These are phyloP conservation scores for cattle (Bos taurus) DNA, from an alignment of 2,113 vertebrate genomes.

Conservation along the genomic window DNA sequence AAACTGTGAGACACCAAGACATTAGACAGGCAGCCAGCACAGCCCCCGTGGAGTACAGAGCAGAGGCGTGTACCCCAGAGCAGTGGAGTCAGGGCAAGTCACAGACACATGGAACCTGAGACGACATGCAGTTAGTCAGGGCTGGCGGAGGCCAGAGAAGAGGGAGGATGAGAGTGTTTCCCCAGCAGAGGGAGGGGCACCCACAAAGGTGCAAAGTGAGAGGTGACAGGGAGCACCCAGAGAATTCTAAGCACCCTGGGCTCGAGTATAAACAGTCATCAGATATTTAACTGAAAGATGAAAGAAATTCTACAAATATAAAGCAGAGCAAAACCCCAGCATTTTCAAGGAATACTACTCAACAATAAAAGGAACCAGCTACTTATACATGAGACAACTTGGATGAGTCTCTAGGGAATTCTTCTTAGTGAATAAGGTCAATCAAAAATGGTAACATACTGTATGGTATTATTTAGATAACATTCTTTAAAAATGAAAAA, in stretches of 20 bases:
- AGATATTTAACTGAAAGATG: not conserved
- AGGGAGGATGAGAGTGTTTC: not conserved
- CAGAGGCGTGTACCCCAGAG: not conserved
- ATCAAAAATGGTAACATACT: not conserved
- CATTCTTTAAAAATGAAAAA: not conserved
- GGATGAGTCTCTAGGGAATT: not conserved
- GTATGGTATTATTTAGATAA: not conserved
- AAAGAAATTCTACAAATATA: not conserved
- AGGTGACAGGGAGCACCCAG: not conserved
- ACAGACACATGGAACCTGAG: not conserved
- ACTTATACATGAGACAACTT: not conserved
- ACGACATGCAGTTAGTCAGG: not conserved
- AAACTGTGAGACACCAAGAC: not conserved
- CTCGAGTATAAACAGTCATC: not conserved
- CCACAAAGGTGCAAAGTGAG: not conserved
- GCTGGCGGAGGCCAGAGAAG: fast-evolving
- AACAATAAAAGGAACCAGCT: not conserved
- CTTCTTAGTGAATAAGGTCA: not conserved
- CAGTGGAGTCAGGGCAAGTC: not conserved
- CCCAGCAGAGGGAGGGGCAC: fast-evolving
- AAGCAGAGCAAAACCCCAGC: not conserved
- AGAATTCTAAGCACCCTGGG: not conserved
- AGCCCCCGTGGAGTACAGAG: not conserved
- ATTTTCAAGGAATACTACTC: not conserved
- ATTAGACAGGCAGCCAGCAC: not conserved